These are phyloP conservation scores for Oligia fasciuncula DNA, from an alignment of 2,888 invertebrate genomes.

Conservation along the genomic window DNA sequence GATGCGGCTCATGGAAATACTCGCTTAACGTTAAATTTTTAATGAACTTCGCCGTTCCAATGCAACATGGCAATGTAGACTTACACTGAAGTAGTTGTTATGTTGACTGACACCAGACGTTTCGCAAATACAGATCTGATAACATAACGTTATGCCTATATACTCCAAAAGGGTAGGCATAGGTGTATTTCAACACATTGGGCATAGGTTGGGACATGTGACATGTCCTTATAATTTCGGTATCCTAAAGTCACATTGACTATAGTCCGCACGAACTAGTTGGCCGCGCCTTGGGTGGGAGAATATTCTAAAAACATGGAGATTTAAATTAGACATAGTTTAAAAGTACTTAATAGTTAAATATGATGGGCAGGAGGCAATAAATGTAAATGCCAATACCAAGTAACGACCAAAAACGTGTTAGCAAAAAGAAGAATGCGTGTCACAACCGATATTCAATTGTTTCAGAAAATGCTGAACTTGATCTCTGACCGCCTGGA, in stretches of 20 bases:
- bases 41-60: background rate
- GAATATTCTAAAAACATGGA: too few relatives aligned
- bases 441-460: conserved; percentile 25
- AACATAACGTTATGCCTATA: background rate
- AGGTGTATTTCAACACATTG: background rate
- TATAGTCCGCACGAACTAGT: too few relatives aligned
- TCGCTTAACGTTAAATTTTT: conserved; percentile 6
- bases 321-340: too few relatives aligned
- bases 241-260: background rate
- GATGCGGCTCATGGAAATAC: conserved; percentile 18
- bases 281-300: too few relatives aligned
- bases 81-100: background rate
- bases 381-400: too few relatives aligned
- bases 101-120: background rate
- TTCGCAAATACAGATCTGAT: background rate
- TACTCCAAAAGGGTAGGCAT: background rate
- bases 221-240: background rate
- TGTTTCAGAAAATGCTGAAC: conserved; percentile 93
- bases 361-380: too few relatives aligned
- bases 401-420: too few relatives aligned
- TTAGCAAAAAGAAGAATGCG: background rate
- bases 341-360: too few relatives aligned
- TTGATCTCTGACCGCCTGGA: conserved; percentile 95
- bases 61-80: background rate
- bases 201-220: background rate